These are phyloP conservation scores for Microchirus variegatus DNA, from an alignment of 2,797 vertebrate species.

Conservation along the genomic window DNA sequence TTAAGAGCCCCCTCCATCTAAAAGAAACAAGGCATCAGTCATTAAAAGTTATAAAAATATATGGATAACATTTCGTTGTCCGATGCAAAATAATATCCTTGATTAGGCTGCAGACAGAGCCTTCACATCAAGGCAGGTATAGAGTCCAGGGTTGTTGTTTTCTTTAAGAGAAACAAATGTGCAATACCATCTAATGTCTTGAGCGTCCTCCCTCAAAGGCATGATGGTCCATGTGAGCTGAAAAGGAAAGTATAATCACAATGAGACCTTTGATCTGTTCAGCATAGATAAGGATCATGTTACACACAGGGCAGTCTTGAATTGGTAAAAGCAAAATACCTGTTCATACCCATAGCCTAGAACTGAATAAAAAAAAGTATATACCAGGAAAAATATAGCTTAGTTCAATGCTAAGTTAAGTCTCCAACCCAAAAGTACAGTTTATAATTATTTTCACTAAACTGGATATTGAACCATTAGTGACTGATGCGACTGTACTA, in stretches of 20 bases:
- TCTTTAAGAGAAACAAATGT: conserved; percentile 31
- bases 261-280: conserved; percentile 15
- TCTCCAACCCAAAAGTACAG: too few species aligned
- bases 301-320: not conserved
- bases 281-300: not conserved
- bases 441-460: too few species aligned
- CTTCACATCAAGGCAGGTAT: conserved; percentile 47
- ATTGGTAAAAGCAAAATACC: too few species aligned
- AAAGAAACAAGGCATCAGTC: conserved; percentile 63
- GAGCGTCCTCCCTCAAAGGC: conserved; percentile 92
- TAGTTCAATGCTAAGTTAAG: too few species aligned
- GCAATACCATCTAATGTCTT: conserved; percentile 81
- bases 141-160: conserved; percentile 43
- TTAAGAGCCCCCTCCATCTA: conserved; percentile 14
- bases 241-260: conserved; percentile 45
- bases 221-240: conserved; percentile 93
- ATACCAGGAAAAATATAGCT: too few species aligned
- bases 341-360: too few species aligned
- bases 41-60: conserved; percentile 78
- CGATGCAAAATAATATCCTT: conserved; percentile 62
- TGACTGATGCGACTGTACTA: too few species aligned
- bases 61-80: conserved; percentile 55
- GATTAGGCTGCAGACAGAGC: conserved; percentile 48
- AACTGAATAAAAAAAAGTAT: too few species aligned
- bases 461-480: too few species aligned